Conservation (phyloP, 2,888 invertebrate species). For the Chrysolina haemoptera region DNA sequence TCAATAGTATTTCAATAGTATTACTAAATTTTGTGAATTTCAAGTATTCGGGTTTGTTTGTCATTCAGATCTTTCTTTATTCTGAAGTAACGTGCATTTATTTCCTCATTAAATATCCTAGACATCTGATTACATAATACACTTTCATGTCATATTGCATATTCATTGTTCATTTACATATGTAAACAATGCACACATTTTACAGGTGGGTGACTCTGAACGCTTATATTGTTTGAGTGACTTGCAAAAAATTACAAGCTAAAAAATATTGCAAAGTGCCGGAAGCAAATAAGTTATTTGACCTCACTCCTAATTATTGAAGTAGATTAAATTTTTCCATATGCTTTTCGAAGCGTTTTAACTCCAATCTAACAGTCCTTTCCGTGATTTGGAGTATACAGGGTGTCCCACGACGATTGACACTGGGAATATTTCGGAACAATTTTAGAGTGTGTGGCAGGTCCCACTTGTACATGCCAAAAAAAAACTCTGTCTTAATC, state of each 20-base stretch:
- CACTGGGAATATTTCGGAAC: too few relatives aligned
- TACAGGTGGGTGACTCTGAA: neutral
- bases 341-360: neutral
- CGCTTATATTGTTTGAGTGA: neutral
- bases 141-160: conserved; percentile 13
- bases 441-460: too few relatives aligned
- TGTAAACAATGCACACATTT: conserved; percentile 12
- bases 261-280: conserved; percentile 1
- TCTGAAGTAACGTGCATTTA: neutral
- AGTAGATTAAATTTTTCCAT: neutral
- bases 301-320: too few relatives aligned
- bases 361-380: neutral
- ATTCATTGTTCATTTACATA: conserved; percentile 7
- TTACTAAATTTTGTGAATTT: too few relatives aligned
- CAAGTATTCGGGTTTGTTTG: too few relatives aligned
- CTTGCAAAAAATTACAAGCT: neutral
- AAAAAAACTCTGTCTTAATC: too few relatives aligned
- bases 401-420: too few relatives aligned
- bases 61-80: neutral
- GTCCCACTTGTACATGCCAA: too few relatives aligned
- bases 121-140: neutral
- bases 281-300: neutral
- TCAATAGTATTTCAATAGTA: too few relatives aligned
- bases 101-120: neutral
- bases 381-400: too few relatives aligned